These are phyloP conservation scores for Melanotaenia boesemani DNA, from an alignment of 2,797 vertebrate species.

Conservation along the genomic window DNA sequence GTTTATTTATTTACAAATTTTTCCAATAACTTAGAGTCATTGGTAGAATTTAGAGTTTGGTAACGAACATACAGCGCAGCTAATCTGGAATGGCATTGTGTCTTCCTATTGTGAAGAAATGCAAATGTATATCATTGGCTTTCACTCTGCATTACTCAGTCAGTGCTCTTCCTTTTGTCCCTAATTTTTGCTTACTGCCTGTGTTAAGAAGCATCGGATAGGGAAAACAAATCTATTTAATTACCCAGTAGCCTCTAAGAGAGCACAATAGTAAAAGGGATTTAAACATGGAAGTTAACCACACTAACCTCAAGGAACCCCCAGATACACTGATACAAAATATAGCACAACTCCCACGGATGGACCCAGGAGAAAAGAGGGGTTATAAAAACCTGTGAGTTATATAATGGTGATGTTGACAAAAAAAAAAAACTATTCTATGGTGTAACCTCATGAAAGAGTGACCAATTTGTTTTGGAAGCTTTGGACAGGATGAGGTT, in stretches of 20 bases:
- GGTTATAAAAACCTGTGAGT: slow-evolving; percentile 48
- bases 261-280: slow-evolving; percentile 64
- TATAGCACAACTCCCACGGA: slow-evolving; percentile 34
- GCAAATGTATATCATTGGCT: background rate
- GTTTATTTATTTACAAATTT: background rate
- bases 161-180: background rate
- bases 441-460: slow-evolving; percentile 44
- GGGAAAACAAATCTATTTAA: slow-evolving; percentile 75
- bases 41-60: background rate
- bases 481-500: slow-evolving; percentile 31
- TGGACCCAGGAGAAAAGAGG: slow-evolving; percentile 17
- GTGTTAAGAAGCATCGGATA: slow-evolving; percentile 6
- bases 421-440: slow-evolving; percentile 7
- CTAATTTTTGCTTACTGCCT: slow-evolving; percentile 22
- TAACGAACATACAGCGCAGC: background rate
- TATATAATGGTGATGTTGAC: slow-evolving; percentile 45
- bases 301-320: slow-evolving; percentile 53
- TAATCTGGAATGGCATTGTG: background rate
- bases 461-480: slow-evolving; percentile 36
- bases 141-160: slow-evolving; percentile 3
- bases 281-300: slow-evolving; percentile 64
- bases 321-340: slow-evolving; percentile 36
- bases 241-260: slow-evolving; percentile 58
- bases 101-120: background rate
- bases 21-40: background rate